These are phyloP conservation scores for Muntiacus reevesi DNA, from an alignment of 2,113 vertebrate species.

Conservation along the genomic window DNA sequence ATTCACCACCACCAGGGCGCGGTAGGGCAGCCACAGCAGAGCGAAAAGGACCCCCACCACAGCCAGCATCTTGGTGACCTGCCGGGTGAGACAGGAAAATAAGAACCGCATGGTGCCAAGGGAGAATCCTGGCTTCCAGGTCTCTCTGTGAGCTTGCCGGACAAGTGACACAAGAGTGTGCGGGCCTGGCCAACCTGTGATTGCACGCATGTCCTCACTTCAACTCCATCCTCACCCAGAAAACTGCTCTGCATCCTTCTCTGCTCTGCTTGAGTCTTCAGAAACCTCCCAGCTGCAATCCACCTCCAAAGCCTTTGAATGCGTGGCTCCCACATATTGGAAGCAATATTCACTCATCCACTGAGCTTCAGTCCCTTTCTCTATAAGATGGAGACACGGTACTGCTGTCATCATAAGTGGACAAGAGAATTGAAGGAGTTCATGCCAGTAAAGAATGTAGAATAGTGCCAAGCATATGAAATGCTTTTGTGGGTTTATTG, in stretches of 20 bases:
- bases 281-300: not conserved
- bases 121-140: too few relatives aligned
- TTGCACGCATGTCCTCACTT: not conserved
- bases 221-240: not conserved
- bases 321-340: not conserved
- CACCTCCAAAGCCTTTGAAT: not conserved
- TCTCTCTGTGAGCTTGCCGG: not conserved
- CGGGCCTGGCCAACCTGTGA: not conserved
- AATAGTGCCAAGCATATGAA: not conserved
- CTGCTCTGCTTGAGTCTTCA: not conserved
- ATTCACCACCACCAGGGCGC: conserved; percentile 88
- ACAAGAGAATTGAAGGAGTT: not conserved
- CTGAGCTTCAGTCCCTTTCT: not conserved
- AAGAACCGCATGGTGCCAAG: accelerated
- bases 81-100: not conserved
- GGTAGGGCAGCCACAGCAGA: conserved; percentile 90
- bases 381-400: not conserved
- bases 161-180: not conserved
- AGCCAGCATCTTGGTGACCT: conserved; percentile 92
- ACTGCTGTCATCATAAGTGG: too few relatives aligned
- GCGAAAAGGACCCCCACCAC: conserved; percentile 88
- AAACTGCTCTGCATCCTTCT: not conserved
- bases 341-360: not conserved
- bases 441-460: not conserved
- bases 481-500: not conserved